phyloP scores from a whole-genome alignment of 1,140 invertebrate genomes.

The Leptinotarsa lineolata region DNA sequence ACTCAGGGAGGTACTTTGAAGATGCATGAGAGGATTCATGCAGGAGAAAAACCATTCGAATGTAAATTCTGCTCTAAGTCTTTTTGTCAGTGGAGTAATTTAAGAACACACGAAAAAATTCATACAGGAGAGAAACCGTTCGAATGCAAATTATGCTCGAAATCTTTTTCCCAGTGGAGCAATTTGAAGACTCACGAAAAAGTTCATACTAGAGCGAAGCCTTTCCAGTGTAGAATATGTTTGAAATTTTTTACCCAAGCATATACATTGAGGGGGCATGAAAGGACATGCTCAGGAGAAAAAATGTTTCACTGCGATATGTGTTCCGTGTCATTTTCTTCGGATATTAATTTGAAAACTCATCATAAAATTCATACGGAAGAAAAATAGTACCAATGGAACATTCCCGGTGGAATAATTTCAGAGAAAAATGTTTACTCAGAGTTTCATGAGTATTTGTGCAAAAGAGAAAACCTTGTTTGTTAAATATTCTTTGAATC shows the following conservation, averaged over 20 bases:
- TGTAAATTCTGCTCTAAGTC: conserved; percentile 60
- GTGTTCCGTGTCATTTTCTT: conserved; percentile 66
- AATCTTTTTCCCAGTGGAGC: conserved; percentile 53
- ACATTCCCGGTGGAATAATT: no score
- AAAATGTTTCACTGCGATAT: conserved; percentile 71
- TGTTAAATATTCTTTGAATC: no score
- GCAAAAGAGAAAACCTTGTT: no score
- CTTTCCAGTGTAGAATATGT: conserved; percentile 65
- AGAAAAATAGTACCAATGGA: conserved; percentile 54
- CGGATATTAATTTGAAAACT: conserved; percentile 62
- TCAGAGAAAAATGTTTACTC: no score
- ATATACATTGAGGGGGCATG: conserved; percentile 40
- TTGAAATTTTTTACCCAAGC: conserved; percentile 28
- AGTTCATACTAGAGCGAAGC: conserved; percentile 72
- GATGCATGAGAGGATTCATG: conserved; percentile 64
- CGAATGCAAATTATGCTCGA: conserved; percentile 58
- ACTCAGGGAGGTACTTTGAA: conserved; percentile 58
- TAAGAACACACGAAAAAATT: conserved; percentile 61
- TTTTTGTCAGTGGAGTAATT: conserved; percentile 59
- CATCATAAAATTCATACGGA: conserved; percentile 66
- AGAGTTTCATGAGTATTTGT: no score
- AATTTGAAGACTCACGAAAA: conserved; percentile 42
- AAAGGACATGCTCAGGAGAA: conserved; percentile 68
- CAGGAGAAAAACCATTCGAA: conserved; percentile 57
- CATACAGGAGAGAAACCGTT: conserved; percentile 62